phyloP scores from a whole-genome alignment of 2,113 vertebrate genomes.

The Anser cygnoides region DNA sequence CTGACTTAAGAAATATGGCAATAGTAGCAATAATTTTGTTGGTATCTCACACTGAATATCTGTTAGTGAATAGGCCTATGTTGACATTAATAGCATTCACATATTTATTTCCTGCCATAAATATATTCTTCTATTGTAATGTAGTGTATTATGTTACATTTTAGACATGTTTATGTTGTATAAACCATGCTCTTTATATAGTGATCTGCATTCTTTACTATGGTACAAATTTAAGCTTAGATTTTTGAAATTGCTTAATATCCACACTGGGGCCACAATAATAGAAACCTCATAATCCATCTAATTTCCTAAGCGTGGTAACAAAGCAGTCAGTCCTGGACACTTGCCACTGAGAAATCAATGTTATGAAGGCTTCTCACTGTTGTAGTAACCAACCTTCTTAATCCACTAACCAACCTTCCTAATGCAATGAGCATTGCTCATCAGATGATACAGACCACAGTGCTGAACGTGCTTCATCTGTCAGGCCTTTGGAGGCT shows the following conservation, averaged over 20 bases:
- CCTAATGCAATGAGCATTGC: not conserved
- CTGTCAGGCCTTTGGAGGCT: not conserved
- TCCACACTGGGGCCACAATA: not conserved
- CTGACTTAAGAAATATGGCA: slow-evolving; percentile 1
- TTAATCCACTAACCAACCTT: not conserved
- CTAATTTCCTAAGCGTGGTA: not conserved
- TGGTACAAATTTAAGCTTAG: not conserved
- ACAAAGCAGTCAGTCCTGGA: not conserved
- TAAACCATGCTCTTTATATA: not conserved
- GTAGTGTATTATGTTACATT: not conserved
- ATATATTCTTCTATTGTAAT: slow-evolving; percentile 8
- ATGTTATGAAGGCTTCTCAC: not conserved
- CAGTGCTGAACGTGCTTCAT: not conserved
- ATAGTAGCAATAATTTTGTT: slow-evolving; percentile 10
- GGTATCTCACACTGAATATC: not conserved
- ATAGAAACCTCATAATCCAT: not conserved
- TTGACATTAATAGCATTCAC: slow-evolving; percentile 17
- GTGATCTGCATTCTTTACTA: not conserved
- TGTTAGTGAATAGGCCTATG: slow-evolving; percentile 10
- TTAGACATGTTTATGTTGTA: slow-evolving; percentile 10
- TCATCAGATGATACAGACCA: not conserved
- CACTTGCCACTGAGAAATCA: not conserved
- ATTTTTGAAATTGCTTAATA: slow-evolving; percentile 2
- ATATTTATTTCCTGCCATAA: slow-evolving; percentile 43
- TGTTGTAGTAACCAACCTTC: not conserved